These are phyloP conservation scores for Buphagus erythrorhynchus DNA, from an alignment of 2,797 vertebrate genomes.

Conservation along the genomic window DNA sequence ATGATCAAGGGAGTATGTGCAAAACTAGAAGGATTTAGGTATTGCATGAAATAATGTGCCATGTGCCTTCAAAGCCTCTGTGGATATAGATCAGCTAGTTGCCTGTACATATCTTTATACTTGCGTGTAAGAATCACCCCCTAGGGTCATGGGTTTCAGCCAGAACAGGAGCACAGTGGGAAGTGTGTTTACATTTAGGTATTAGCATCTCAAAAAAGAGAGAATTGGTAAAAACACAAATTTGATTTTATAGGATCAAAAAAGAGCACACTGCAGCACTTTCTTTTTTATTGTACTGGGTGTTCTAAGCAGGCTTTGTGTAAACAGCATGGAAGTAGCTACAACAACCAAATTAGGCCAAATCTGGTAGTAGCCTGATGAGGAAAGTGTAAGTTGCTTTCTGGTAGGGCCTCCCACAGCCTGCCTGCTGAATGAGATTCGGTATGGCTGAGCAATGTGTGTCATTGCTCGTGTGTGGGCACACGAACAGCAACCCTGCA, in stretches of 20 bases:
- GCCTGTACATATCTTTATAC: accelerated
- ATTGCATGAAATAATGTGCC: not conserved
- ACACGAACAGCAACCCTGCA: not conserved
- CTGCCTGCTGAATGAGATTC: not conserved
- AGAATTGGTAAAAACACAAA: not conserved
- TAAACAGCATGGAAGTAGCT: not conserved
- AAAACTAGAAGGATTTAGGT: not conserved
- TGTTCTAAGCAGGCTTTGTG: not conserved
- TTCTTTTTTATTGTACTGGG: not conserved
- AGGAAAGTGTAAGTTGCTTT: not conserved
- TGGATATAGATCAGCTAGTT: not conserved
- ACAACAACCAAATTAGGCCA: not conserved
- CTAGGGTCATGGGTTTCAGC: not conserved
- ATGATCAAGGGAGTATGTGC: not conserved
- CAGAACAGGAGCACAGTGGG: not conserved
- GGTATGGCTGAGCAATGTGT: not conserved
- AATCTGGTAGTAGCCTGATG: not conserved
- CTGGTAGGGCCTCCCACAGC: not conserved
- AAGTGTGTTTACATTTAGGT: not conserved
- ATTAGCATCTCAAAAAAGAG: not conserved
- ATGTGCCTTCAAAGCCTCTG: not conserved
- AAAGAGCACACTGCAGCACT: not conserved
- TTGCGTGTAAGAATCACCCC: not conserved
- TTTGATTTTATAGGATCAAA: not conserved
- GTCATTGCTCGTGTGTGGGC: not conserved